These are phyloP conservation scores for Xenus cinereus DNA, from an alignment of 2,113 vertebrate genomes.

Conservation along the genomic window DNA sequence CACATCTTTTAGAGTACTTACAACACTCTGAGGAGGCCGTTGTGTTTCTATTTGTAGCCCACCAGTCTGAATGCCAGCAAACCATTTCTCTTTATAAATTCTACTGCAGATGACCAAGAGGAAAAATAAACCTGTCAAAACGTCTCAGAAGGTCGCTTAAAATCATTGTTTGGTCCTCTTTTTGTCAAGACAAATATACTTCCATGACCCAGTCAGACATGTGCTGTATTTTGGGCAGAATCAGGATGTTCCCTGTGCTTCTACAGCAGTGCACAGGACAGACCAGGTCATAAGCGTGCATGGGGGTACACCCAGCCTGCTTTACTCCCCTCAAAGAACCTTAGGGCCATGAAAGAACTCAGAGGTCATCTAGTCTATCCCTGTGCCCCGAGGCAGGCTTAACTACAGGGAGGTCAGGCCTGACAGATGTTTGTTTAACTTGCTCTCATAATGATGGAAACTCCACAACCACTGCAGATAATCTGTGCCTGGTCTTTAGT, in stretches of 20 bases:
- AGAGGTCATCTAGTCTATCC: background rate
- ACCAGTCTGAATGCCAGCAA: background rate
- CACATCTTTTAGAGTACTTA: background rate
- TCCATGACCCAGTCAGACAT: background rate
- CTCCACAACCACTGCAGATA: background rate
- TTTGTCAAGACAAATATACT: background rate
- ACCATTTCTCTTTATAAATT: background rate
- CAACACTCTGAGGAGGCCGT: background rate
- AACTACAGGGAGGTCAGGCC: background rate
- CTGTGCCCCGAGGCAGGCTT: background rate
- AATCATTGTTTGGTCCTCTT: background rate
- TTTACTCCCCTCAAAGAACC: background rate
- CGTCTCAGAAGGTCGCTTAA: background rate
- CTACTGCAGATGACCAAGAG: background rate
- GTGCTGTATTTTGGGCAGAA: background rate
- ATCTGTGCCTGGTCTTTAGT: background rate
- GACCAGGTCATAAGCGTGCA: background rate
- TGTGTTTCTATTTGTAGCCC: background rate
- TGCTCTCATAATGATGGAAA: background rate
- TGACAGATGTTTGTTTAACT: slow-evolving; percentile 41
- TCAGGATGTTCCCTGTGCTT: background rate
- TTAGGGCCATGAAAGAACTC: background rate
- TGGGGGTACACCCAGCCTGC: background rate
- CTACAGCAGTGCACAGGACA: background rate
- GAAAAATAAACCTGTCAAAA: background rate